These are phyloP conservation scores for Drosophila cyrtoloma DNA, from an alignment of 2,888 invertebrate genomes.

Conservation along the genomic window DNA sequence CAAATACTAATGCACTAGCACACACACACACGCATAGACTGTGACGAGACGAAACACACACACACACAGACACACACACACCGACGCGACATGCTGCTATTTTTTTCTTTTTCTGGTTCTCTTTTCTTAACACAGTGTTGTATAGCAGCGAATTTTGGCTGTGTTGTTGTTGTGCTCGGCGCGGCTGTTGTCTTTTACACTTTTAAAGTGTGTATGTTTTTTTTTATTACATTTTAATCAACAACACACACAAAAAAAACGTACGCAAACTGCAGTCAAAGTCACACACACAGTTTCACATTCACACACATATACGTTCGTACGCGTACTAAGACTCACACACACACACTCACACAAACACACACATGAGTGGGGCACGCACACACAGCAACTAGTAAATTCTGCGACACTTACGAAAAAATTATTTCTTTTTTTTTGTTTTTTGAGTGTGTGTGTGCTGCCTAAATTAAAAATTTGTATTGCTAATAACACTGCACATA, in stretches of 20 bases:
- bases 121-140: constrained; percentile 42
- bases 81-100: constrained; percentile 55
- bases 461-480: constrained; percentile 51
- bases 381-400: constrained; percentile 79
- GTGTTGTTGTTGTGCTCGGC: constrained; percentile 35
- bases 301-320: constrained; percentile 14
- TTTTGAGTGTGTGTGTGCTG: constrained; percentile 22
- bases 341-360: constrained; percentile 25
- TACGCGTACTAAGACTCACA: constrained; percentile 5
- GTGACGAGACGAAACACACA: constrained; percentile 55
- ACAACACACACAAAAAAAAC: constrained; percentile 43
- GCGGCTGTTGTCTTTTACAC: constrained; percentile 38
- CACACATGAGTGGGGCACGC: constrained; percentile 60
- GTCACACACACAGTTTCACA: constrained; percentile 52
- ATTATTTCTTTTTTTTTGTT: constrained; percentile 46
- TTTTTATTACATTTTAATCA: constrained; percentile 56
- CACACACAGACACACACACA: constrained; percentile 41
- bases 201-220: constrained; percentile 47
- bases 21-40: constrained; percentile 42
- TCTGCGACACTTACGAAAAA: constrained; percentile 78
- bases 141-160: constrained; percentile 39
- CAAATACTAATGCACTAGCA: constrained; percentile 57
- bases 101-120: constrained; percentile 45
- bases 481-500: constrained; percentile 54
- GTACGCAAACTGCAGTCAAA: constrained; percentile 76